These are phyloP conservation scores for Istiophorus platypterus DNA, from an alignment of 2,113 vertebrate genomes.

Conservation along the genomic window DNA sequence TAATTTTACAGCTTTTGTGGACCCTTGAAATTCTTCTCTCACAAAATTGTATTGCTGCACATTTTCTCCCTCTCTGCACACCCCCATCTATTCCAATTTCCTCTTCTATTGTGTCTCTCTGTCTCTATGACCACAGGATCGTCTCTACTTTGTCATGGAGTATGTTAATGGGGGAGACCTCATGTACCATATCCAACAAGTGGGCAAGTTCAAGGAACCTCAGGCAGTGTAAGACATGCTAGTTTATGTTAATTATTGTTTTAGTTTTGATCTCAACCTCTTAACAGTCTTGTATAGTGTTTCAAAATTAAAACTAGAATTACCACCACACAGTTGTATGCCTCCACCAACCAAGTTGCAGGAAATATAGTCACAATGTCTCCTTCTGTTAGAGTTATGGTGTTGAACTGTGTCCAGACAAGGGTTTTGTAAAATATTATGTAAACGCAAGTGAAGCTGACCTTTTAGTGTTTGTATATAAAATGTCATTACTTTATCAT, in stretches of 20 bases:
- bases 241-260: neutral
- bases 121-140: constrained; percentile 85
- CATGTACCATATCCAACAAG: constrained; percentile 99
- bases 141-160: constrained; percentile 98
- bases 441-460: too few relatives aligned
- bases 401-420: too few relatives aligned
- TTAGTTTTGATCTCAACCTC: neutral
- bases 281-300: neutral
- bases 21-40: neutral
- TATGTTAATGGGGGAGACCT: constrained; percentile 96
- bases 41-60: neutral
- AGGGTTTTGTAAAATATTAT: too few relatives aligned
- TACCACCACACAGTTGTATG: too few relatives aligned
- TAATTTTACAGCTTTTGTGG: neutral
- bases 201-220: constrained; percentile 96
- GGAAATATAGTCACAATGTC: too few relatives aligned
- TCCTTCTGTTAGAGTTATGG: too few relatives aligned
- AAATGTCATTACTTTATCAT: too few relatives aligned
- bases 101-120: constrained; percentile 10
- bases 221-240: constrained; percentile 93
- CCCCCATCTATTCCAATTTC: too few relatives aligned
- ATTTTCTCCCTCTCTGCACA: neutral
- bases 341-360: too few relatives aligned
- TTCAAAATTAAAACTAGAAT: too few relatives aligned
- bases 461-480: too few relatives aligned